Evolutionary conservation across 1,140 invertebrate genomes (phyloP).

Genomic region (Pogonomyrmex californicus): DNA sequence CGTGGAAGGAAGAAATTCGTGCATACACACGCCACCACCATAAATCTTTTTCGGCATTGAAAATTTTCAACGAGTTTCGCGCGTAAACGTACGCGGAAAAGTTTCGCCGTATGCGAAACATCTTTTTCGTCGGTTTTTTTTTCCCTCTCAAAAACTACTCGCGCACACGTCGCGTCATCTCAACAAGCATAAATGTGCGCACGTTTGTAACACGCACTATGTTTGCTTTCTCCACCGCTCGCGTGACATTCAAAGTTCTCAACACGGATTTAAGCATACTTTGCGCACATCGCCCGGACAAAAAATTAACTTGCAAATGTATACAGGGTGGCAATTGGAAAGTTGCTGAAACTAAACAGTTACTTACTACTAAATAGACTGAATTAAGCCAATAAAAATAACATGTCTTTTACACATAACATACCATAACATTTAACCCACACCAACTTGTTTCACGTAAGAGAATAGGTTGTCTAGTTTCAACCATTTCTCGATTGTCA

Average conservation of each 20-base stretch:
- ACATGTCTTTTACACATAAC: not conserved
- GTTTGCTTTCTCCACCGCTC: constrained; percentile 11
- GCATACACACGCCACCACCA: not conserved
- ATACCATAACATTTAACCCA: not conserved
- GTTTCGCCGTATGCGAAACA: not conserved
- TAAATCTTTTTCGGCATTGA: not conserved
- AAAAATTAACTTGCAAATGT: not conserved
- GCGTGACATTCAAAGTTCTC: constrained; percentile 51
- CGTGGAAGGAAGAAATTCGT: not conserved
- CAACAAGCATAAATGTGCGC: not conserved
- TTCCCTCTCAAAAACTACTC: constrained; percentile 35
- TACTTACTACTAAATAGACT: not conserved
- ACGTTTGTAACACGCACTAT: constrained; percentile 20
- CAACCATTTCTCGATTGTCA: not conserved
- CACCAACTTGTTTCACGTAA: not conserved
- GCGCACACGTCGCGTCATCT: not conserved
- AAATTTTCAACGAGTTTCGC: not conserved
- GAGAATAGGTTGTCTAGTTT: not conserved
- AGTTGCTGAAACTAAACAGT: not conserved
- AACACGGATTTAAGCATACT: constrained; percentile 23
- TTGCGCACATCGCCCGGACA: not conserved
- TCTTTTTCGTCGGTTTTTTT: constrained; percentile 18
- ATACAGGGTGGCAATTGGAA: not conserved
- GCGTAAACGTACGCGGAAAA: not conserved
- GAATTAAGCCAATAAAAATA: not conserved